These are phyloP conservation scores for Arizona elegans DNA, from an alignment of 2,113 vertebrate genomes.

Conservation along the genomic window DNA sequence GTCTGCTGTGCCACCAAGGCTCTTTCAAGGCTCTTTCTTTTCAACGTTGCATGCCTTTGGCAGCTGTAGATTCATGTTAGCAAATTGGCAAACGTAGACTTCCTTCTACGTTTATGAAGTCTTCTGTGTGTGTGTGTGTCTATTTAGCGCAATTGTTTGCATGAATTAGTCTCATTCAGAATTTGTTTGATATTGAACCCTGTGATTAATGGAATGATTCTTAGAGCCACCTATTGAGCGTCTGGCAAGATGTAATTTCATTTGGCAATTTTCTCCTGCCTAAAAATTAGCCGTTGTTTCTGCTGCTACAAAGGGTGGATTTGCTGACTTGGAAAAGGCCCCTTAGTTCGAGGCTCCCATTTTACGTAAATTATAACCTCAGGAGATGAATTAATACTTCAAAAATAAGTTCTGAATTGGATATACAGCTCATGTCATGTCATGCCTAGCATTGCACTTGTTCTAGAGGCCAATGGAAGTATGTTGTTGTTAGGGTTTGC, in stretches of 20 bases:
- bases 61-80: background rate
- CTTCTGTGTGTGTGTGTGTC: background rate
- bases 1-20: too few relatives aligned
- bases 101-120: background rate
- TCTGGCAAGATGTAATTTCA: background rate
- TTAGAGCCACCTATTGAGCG: background rate
- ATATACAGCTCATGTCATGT: background rate
- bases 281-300: background rate
- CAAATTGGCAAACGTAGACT: background rate
- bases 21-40: too few relatives aligned
- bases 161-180: background rate
- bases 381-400: background rate
- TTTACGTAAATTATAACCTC: background rate
- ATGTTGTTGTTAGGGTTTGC: background rate
- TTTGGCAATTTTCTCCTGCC: background rate
- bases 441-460: background rate
- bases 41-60: background rate
- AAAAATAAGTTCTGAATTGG: background rate
- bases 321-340: background rate
- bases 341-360: background rate
- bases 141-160: background rate
- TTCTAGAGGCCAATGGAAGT: background rate
- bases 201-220: background rate
- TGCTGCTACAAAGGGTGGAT: background rate
- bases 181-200: background rate